Conservation (phyloP, 30 jellyfish, hydroid and myxozoan species). For the Aurelia aurita complex sp. Pacific region DNA sequence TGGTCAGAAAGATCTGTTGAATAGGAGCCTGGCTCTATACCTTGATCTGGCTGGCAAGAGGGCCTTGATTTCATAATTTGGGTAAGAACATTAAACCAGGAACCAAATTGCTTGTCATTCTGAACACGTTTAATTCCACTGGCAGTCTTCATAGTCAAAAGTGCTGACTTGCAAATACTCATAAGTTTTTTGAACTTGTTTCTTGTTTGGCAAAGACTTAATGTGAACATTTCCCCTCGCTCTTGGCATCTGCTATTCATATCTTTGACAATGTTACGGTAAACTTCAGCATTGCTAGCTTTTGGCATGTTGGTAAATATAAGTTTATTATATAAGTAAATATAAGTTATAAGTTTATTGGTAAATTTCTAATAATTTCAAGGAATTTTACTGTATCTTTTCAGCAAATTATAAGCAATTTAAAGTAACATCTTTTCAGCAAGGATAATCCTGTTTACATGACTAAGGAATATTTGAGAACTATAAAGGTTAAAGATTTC, state of each 20-base stretch:
- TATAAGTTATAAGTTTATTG: too few relatives aligned
- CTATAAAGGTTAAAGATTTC: too few relatives aligned
- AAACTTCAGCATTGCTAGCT: constrained; percentile 61
- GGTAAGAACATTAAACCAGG: constrained; percentile 47
- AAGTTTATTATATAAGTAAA: too few relatives aligned
- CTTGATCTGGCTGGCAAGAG: constrained; percentile 53
- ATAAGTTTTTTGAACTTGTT: constrained; percentile 49
- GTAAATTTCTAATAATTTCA: too few relatives aligned
- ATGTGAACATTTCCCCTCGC: constrained; percentile 45
- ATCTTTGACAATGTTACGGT: constrained; percentile 48
- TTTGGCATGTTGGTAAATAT: too few relatives aligned
- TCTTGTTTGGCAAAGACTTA: constrained; percentile 45
- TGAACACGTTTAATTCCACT: constrained; percentile 24
- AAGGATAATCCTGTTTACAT: too few relatives aligned
- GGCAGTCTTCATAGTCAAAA: constrained; percentile 40
- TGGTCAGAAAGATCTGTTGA: constrained; percentile 25
- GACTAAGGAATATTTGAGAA: too few relatives aligned
- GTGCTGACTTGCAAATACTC: constrained; percentile 63
- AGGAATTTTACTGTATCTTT: too few relatives aligned
- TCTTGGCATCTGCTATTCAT: constrained; percentile 64
- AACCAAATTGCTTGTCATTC: constrained; percentile 48
- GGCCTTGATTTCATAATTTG: constrained; percentile 55
- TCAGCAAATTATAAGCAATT: too few relatives aligned
- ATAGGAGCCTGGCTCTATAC: constrained; percentile 52
- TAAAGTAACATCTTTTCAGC: too few relatives aligned